phyloP scores from a whole-genome alignment of 2,113 vertebrate genomes.

The Vicugna pacos region DNA sequence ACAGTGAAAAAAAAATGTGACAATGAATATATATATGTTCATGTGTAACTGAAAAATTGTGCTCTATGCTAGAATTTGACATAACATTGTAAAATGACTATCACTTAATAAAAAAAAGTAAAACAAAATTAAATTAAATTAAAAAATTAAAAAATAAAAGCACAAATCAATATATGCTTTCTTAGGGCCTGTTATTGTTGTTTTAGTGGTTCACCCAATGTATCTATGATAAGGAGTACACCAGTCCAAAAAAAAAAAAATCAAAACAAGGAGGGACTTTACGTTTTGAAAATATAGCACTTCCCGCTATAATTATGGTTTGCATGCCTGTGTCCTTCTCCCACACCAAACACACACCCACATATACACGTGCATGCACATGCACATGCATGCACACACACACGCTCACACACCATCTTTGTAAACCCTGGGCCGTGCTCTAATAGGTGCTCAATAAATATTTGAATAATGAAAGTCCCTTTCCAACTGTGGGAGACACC shows the following conservation, averaged over 20 bases:
- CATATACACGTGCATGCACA: not conserved
- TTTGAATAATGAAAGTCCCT: not conserved
- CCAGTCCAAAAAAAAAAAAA: not conserved
- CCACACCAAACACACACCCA: too few species aligned
- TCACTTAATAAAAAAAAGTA: too few species aligned
- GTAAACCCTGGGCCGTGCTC: not conserved
- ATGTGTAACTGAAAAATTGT: too few species aligned
- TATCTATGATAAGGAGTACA: not conserved
- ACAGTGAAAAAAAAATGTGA: too few species aligned
- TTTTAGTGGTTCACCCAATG: not conserved
- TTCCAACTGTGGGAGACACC: not conserved
- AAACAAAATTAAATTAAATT: too few species aligned
- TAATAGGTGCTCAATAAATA: not conserved
- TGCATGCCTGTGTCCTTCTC: not conserved
- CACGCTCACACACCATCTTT: not conserved
- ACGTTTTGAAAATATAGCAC: not conserved
- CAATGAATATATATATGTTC: too few species aligned
- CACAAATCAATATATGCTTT: slow-evolving; percentile 60
- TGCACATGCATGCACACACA: not conserved
- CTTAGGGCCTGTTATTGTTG: not conserved
- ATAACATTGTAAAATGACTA: too few species aligned
- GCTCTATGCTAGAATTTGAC: too few species aligned
- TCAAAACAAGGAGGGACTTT: not conserved
- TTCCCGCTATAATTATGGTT: not conserved
- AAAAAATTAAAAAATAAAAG: not conserved